Base-by-base conservation (phyloP, 2,888 invertebrate species). In the Agonum fuliginosum region DNA sequence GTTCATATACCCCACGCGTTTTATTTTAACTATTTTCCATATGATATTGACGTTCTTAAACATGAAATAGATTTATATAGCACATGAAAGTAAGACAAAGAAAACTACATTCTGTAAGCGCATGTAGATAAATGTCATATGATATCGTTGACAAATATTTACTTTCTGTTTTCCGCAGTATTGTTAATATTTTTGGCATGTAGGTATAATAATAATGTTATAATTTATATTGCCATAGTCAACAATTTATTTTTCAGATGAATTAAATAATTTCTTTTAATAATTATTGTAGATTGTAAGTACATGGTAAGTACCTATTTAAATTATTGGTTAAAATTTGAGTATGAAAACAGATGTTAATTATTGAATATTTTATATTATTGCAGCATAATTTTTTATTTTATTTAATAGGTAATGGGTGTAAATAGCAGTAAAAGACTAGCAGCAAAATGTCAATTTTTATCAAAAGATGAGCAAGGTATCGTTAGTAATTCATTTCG, bases 391-490 rank as follows among this genome's bases (percentile, higher is more conserved):
- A n/a, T n/a, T n/a, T 73, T 75, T 54, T 48, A 27, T 79, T 41
- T 58, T 54, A 62, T 77, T 41, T 43, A 24, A 10, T 48, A 73
- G 73, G 62, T 72, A 78, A 87, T 87, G 87, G 87, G 87, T 78
- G 84, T 83, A 74, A 92, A 91, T 84, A 90, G 90, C 79, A 91
- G 91, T 82, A 91, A 91, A 84, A 91, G 91, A 83, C 83, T 91
- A 78, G 91, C 91, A 17, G 91, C 91, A 62, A 91, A 91, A 86
- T 91, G 91, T 85, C 89, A 91, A 4, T 88, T 91, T 51, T 85
- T 92, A 2, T 90, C 91, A 0, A 90, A 89, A 86, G 91, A 91
- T 43, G 92, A 92, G 81, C 91, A 91, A 84, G 89, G 90, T 80
- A 88, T 90, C 82, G 89, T 92, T 0, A 90, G 91, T 2, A 88